Evolutionary conservation across 2,113 vertebrate species (phyloP), one percentile per base, ranked within the genome.

Genomic region (Pterocles gutturalis): DNA sequence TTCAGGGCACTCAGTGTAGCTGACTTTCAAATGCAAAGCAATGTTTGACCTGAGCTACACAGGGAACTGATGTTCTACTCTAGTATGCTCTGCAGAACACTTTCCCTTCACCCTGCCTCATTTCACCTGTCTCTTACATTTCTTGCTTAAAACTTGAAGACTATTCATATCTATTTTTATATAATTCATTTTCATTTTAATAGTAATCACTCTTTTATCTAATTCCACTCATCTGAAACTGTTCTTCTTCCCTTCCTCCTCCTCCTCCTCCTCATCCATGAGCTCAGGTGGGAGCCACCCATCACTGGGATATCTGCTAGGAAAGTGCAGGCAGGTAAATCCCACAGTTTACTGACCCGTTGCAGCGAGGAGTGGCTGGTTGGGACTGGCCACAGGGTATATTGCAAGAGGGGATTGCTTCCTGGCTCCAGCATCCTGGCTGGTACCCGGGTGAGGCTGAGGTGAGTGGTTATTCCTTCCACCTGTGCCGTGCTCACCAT

Each of bases 401-500:
- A 34, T 14, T 36, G 58, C 41, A 46, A 36, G 57, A 48, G n/a
- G 45, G 10, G 10, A 45, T 13, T 17, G 31, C 31, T 71, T n/a
- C 51, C 45, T 6, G 2, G 62, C 26, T 46, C 38, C 55, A 16
- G n/a, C 67, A 28, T 46, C 84, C 57, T 1, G 0, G 18, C 58
- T 1, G 0, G 48, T 31, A 26, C 38, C 18, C 0, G 1, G 25
- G 10, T 20, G n/a, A 53, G 19, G 26, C 62, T 46, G 49, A 70
- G 45, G 38, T 61, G 55, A 13, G 54, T 25, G 29, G 36, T 36
- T 60, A 12, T 48, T 90, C 45, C 15, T 77, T 53, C 69, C 24
- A 16, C 26, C 45, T 18, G 34, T 11, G 7, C 36, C 2, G 1
- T 7, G 43, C 33, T 69, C 4, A 1, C 41, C 6, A 0, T 14